phyloP scores from a whole-genome alignment of 1,140 invertebrate species.

The Grapholita molesta region DNA sequence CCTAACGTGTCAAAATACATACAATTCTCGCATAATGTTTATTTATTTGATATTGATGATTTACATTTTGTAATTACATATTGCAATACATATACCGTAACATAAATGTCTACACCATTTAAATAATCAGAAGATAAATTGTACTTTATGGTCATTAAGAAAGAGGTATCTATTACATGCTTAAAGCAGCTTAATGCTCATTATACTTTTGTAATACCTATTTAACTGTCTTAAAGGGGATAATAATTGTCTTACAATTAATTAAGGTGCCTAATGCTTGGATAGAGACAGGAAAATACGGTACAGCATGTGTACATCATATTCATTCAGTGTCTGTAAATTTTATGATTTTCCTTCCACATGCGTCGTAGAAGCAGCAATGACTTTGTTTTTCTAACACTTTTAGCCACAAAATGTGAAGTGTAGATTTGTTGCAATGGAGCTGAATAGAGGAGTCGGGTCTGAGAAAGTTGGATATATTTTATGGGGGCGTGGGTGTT shows the following conservation, averaged over 20 bases:
- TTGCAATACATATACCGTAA: background rate
- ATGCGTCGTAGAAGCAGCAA: background rate
- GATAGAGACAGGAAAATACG: too few species aligned
- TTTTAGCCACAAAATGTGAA: background rate
- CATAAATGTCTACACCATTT: too few species aligned
- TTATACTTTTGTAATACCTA: too few species aligned
- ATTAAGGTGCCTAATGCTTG: too few species aligned
- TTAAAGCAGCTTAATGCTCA: background rate
- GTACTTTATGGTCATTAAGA: background rate
- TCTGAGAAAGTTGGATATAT: background rate
- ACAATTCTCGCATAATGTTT: too few species aligned
- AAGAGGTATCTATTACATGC: background rate
- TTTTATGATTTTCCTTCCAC: background rate
- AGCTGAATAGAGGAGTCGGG: background rate
- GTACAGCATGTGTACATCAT: too few species aligned
- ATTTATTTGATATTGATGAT: too few species aligned
- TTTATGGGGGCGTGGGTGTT: constrained; percentile 10
- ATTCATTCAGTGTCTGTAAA: background rate
- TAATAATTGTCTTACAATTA: too few species aligned
- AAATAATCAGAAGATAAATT: too few species aligned
- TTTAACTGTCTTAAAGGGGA: too few species aligned
- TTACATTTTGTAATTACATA: too few species aligned
- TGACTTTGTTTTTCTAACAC: background rate
- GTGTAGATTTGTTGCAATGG: background rate
- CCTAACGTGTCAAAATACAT: too few species aligned